Evolutionary conservation across 2,113 vertebrate genomes (phyloP).

Genomic region (cattle (Bos taurus)): DNA sequence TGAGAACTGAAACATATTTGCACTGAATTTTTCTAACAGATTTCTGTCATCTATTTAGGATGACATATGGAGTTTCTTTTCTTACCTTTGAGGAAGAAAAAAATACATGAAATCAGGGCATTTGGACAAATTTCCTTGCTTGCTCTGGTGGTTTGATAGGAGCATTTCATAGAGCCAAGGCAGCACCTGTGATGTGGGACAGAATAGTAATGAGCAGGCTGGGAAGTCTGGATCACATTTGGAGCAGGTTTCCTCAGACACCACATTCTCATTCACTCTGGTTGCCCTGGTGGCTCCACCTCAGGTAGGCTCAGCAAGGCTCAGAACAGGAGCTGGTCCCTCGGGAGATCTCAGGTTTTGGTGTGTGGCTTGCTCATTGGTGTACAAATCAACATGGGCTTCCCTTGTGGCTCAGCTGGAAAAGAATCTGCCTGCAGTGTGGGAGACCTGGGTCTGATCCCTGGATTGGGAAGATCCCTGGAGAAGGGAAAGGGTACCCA

Average conservation of each 20-base stretch:
- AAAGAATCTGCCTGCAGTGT: neutral
- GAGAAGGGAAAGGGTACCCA: neutral
- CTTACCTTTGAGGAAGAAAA: conserved; percentile 23
- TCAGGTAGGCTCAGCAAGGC: neutral
- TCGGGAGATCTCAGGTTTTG: neutral
- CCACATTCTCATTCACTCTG: neutral
- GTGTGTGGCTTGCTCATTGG: neutral
- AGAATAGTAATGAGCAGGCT: neutral
- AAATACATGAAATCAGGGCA: conserved; percentile 17
- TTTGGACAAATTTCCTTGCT: neutral
- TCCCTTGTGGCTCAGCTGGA: neutral
- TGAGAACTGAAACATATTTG: conserved; percentile 34
- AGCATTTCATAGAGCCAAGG: neutral
- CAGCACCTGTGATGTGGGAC: neutral
- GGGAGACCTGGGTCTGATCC: neutral
- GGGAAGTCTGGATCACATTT: neutral
- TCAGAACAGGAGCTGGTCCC: neutral
- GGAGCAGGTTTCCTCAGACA: neutral
- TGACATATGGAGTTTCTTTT: conserved; percentile 62
- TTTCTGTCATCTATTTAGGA: conserved; percentile 42
- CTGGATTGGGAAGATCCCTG: neutral
- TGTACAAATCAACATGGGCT: neutral
- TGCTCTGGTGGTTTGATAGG: neutral
- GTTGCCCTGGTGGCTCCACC: fast-evolving
- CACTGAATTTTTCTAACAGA: conserved; percentile 41